Evolutionary conservation across 2,888 invertebrate genomes (phyloP).

Genomic region (Caenorhabditis angaria): DNA sequence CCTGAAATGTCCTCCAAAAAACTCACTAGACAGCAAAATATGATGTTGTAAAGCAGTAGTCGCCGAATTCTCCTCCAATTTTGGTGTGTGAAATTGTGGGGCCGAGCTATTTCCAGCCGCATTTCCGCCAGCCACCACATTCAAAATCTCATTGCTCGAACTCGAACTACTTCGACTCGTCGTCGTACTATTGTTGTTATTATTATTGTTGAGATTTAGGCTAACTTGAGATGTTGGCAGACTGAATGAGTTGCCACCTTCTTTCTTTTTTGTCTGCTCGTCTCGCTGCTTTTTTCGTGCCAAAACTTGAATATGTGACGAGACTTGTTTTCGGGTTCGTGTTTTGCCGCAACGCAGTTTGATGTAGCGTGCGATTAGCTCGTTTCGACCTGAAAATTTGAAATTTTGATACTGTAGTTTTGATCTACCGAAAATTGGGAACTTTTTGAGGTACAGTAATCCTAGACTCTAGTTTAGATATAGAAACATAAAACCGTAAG

Average conservation of each 20-base stretch:
- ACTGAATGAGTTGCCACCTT: slow-evolving; percentile 8
- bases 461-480: too few species aligned
- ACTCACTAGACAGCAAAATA: slow-evolving; percentile 19
- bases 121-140: not conserved
- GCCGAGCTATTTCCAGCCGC: not conserved
- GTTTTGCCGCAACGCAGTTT: slow-evolving; percentile 99
- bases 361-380: slow-evolving; percentile 99
- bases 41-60: not conserved
- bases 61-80: not conserved
- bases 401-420: not conserved
- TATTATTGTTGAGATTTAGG: slow-evolving; percentile 1
- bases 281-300: slow-evolving; percentile 97
- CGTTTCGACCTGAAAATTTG: slow-evolving; percentile 89
- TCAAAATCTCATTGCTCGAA: not conserved
- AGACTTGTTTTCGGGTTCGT: slow-evolving; percentile 98
- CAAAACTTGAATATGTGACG: slow-evolving; percentile 99
- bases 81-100: not conserved
- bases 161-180: not conserved
- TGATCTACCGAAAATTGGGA: not conserved
- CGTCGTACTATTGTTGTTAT: not conserved
- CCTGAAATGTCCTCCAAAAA: too few species aligned
- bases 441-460: too few species aligned
- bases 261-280: slow-evolving; percentile 97
- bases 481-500: too few species aligned
- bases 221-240: not conserved